A percentile compares a stretch with the other conserved stretches of the same genome.
phyloP scores from a whole-genome alignment of 2,888 invertebrate species.

The Zonitis immaculata region DNA sequence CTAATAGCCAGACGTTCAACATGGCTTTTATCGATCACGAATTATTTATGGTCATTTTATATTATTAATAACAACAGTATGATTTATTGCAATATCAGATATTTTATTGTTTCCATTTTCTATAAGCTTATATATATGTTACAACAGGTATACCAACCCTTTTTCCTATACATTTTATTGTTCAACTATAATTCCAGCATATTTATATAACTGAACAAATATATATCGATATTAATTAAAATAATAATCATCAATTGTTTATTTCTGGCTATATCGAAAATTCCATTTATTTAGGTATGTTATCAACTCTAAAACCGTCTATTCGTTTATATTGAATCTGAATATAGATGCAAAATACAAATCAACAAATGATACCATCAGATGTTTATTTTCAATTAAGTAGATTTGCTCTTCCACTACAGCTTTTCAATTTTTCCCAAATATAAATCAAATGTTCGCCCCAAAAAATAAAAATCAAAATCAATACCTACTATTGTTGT shows the following conservation, averaged over 20 bases:
- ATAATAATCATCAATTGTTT: no score
- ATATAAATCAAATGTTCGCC: neutral
- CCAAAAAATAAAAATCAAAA: no score
- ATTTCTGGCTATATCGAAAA: no score
- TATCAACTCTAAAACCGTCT: no score
- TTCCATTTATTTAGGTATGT: no score
- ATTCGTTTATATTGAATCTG: neutral
- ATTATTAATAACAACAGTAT: slow-evolving; percentile 20
- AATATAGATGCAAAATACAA: neutral
- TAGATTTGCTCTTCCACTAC: neutral
- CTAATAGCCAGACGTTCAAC: slow-evolving; percentile 21
- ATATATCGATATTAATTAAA: neutral
- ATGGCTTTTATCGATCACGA: slow-evolving; percentile 20
- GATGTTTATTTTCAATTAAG: neutral
- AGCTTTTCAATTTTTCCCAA: neutral
- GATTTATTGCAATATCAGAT: slow-evolving; percentile 18
- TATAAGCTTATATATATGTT: slow-evolving; percentile 9
- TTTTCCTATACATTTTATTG: slow-evolving; percentile 9
- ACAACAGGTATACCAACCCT: neutral
- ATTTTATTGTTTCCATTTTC: slow-evolving; percentile 22
- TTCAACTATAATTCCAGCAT: slow-evolving; percentile 8
- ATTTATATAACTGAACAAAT: neutral
- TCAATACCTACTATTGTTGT: no score
- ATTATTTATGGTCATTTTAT: slow-evolving; percentile 22
- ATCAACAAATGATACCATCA: neutral